Percentiles rank a stretch among this genome's conserved stretches.
Conservation (phyloP, 1,140 invertebrate genomes). For the Meloidogyne exigua region DNA sequence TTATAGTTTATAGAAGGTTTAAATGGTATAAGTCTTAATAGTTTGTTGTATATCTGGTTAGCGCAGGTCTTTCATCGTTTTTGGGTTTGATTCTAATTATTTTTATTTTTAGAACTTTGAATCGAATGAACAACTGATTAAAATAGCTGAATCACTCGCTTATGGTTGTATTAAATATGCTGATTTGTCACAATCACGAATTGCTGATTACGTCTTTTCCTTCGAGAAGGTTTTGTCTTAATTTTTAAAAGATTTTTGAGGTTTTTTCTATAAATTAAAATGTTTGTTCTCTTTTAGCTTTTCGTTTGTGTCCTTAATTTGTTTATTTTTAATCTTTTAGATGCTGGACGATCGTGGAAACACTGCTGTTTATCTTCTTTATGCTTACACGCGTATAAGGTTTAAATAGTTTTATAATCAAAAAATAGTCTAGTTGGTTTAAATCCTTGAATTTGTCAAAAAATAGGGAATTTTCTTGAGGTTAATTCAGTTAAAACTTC, state of each 20-base stretch:
- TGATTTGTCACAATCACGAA: conserved; percentile 87
- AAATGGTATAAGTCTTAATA: no score
- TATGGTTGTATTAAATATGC: conserved; percentile 99
- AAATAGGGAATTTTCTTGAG: no score
- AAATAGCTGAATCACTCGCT: conserved; percentile 84
- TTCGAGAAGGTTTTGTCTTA: conserved; percentile 78
- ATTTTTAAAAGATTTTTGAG: no score
- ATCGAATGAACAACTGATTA: conserved; percentile 75
- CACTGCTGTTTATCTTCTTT: conserved; percentile 94
- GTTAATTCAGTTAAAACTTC: no score
- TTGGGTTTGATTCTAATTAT: neutral
- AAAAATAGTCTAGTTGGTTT: no score
- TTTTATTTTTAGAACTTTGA: conserved; percentile 71
- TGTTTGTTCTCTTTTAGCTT: no score
- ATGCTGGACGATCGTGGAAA: conserved; percentile 99
- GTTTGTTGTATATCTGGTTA: no score
- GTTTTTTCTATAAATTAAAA: conserved; percentile 9
- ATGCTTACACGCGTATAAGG: conserved; percentile 88
- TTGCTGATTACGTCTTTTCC: conserved; percentile 94
- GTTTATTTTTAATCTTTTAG: conserved; percentile 65
- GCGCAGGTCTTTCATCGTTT: no score
- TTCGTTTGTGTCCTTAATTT: no score
- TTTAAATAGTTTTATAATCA: conserved; percentile 67
- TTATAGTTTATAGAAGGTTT: neutral
- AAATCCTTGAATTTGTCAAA: neutral